phyloP scores from a whole-genome alignment of 2,797 vertebrate species.

The Mormyrus proboscirostris region DNA sequence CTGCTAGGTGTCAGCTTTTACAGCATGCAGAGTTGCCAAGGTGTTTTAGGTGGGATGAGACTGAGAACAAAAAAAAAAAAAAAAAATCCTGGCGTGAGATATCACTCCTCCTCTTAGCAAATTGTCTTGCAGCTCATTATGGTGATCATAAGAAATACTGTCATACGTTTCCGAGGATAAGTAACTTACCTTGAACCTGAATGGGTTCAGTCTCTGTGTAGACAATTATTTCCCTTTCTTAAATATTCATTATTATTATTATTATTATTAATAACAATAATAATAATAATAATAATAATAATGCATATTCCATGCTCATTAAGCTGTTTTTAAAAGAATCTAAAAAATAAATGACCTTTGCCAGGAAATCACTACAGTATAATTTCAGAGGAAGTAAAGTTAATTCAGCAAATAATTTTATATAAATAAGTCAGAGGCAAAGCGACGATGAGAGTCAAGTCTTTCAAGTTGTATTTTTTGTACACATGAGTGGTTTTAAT shows the following conservation, averaged over 20 bases:
- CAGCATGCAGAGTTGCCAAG: neutral
- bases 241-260: neutral
- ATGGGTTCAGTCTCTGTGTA: neutral
- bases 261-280: neutral
- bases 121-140: neutral
- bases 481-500: slow-evolving; percentile 1
- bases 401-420: neutral
- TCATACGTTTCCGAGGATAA: neutral
- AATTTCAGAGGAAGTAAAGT: neutral
- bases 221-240: neutral
- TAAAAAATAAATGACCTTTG: neutral
- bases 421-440: neutral
- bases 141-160: neutral
- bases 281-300: neutral
- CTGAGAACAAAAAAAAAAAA: neutral
- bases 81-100: neutral
- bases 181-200: neutral
- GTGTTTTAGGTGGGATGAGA: neutral
- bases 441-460: neutral
- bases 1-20: neutral
- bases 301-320: neutral
- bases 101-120: neutral
- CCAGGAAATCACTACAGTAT: neutral
- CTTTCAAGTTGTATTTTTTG: neutral
- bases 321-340: neutral